Evolutionary conservation across 1,140 invertebrate genomes (phyloP), one percentile per base, ranked within the genome.

Genomic region (Latrodectus geometricus): DNA sequence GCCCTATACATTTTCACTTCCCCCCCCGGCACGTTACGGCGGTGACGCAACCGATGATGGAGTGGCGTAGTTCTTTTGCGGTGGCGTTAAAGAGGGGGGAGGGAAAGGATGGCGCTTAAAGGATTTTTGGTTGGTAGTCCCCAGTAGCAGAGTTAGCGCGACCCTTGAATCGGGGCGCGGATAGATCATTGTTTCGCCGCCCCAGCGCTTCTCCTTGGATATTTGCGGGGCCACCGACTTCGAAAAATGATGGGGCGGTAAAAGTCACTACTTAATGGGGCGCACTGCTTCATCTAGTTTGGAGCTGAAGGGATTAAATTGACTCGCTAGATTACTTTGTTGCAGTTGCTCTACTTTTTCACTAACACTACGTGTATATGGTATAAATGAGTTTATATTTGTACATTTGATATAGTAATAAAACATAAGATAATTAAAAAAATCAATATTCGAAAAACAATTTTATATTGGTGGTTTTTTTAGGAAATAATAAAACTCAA

Each of bases 101-200:
- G n/a, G 8, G n/a, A 21, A 66, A 17, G 54, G 17, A 23, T 49
- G 80, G 61, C 35, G 80, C 68, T 82, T 82, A 82, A 82, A 82
- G 80, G 82, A 76, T 76, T 84, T 69, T 83, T 50, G 20, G 82
- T 76, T 73, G 82, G 35, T 35, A 35, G 35, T 35, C 52, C 82
- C 74, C 74, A 61, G 82, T 73, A 84, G 76, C 82, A 76, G 35
- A 76, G 56, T 69, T 54, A 35, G 56, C 2, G 35, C 73, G 73
- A 76, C 82, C 82, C 65, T 73, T 84, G 82, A 21, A 72, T 76
- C 61, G 72, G 17, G 65, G 56, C 14, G n/a, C 61, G 56, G 73
- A 84, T 84, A 35, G 48, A 84, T 84, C 82, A 76, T 84, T 84
- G 82, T 76, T 84, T 76, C 61, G 73, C 20, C 21, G 61, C 61